phyloP scores from a whole-genome alignment of 1,140 invertebrate genomes.

The Lepidurus apus region DNA sequence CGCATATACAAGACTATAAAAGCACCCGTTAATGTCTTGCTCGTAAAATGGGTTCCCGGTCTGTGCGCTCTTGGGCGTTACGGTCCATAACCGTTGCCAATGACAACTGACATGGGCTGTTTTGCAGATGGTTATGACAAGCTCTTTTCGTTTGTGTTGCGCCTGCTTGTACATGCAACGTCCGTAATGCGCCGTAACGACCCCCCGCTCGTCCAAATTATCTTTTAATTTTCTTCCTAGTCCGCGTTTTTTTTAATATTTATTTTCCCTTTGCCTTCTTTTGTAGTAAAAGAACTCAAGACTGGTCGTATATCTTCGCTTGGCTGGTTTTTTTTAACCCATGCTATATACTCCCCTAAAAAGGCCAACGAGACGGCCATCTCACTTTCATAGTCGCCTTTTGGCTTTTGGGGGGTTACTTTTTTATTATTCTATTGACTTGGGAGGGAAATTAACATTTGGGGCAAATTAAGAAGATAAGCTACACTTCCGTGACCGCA shows the following conservation, averaged over 20 bases:
- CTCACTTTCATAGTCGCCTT: too few species aligned
- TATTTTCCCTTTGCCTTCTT: neutral
- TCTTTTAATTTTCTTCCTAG: neutral
- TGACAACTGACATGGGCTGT: slow-evolving; percentile 21
- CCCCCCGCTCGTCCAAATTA: neutral
- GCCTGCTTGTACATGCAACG: slow-evolving; percentile 1
- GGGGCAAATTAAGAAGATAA: too few species aligned
- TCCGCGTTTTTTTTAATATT: neutral
- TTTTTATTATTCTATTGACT: too few species aligned
- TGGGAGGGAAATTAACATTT: too few species aligned
- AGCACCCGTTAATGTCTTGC: slow-evolving; percentile 2
- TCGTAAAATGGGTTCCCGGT: neutral
- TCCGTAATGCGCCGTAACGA: neutral
- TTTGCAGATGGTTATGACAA: slow-evolving; percentile 22
- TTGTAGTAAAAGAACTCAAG: neutral
- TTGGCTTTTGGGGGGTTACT: too few species aligned
- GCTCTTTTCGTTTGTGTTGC: neutral
- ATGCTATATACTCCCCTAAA: too few species aligned
- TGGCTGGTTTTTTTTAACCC: neutral
- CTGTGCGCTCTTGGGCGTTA: slow-evolving; percentile 4
- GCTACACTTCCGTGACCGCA: too few species aligned
- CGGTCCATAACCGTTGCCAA: slow-evolving; percentile 17
- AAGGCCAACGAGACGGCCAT: too few species aligned
- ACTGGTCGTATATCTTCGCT: neutral
- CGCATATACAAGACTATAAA: slow-evolving; percentile 7